phyloP scores from a whole-genome alignment of 2,797 vertebrate genomes.

The Geotrypetes seraphini region DNA sequence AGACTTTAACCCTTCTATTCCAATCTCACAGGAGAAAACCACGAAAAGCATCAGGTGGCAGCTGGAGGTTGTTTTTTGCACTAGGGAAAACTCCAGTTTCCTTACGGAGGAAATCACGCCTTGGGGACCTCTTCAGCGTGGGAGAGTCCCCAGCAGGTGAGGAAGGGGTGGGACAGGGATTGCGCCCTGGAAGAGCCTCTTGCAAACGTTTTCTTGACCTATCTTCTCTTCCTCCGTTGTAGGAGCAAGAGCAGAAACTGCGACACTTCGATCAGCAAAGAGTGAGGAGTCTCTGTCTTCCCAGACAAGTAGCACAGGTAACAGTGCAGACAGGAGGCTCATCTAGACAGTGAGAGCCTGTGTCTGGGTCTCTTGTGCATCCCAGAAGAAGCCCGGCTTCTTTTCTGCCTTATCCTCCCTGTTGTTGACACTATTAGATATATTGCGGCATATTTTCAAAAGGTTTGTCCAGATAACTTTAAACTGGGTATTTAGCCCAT shows the following conservation, averaged over 20 bases:
- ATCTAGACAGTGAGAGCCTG: not conserved
- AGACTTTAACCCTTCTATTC: not conserved
- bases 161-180: too few relatives aligned
- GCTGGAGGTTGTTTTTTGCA: slow-evolving; percentile 71
- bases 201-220: not conserved
- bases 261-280: slow-evolving; percentile 63
- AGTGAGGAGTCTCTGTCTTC: slow-evolving; percentile 70
- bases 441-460: too few relatives aligned
- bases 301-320: slow-evolving; percentile 62
- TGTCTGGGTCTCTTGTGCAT: too few relatives aligned
- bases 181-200: too few relatives aligned
- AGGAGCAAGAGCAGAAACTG: slow-evolving; percentile 53
- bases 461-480: too few relatives aligned
- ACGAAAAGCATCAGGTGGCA: slow-evolving; percentile 53
- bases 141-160: slow-evolving; percentile 15
- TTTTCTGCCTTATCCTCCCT: too few relatives aligned
- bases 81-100: slow-evolving; percentile 50
- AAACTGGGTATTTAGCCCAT: too few relatives aligned
- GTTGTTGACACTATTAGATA: too few relatives aligned
- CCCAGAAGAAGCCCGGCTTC: too few relatives aligned
- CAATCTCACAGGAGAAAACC: slow-evolving; percentile 27
- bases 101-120: slow-evolving; percentile 46
- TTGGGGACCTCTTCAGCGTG: slow-evolving; percentile 39
- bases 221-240: not conserved
- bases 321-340: not conserved